Percentiles rank a stretch among this genome's conserved stretches.
phyloP scores from a whole-genome alignment of 1,140 invertebrate species.

The Lordiphosa collinella region DNA sequence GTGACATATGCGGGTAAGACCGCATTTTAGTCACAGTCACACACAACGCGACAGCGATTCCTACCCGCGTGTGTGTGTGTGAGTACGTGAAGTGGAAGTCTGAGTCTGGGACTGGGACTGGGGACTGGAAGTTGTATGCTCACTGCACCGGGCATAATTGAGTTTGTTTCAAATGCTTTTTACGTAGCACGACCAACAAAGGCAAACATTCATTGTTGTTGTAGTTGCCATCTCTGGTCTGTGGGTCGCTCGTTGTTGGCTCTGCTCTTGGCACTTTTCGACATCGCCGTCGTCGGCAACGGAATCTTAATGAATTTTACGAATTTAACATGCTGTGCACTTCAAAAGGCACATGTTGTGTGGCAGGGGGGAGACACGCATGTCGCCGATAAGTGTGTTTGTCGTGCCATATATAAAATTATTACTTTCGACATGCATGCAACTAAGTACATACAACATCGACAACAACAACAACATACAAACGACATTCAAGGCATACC shows the following conservation, averaged over 20 bases:
- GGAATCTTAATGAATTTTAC: constrained; percentile 78
- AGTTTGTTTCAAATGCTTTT: constrained; percentile 78
- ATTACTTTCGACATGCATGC: constrained; percentile 74
- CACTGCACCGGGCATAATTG: constrained; percentile 74
- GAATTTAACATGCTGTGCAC: constrained; percentile 77
- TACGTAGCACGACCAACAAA: constrained; percentile 65
- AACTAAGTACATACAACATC: constrained; percentile 8
- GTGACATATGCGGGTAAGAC: constrained; percentile 69
- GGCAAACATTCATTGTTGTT: constrained; percentile 51
- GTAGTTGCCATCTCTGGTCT: constrained; percentile 41
- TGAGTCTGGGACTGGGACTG: constrained; percentile 16
- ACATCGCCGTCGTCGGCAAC: constrained; percentile 60
- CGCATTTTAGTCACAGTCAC: constrained; percentile 76
- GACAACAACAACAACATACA: constrained; percentile 24
- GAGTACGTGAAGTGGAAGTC: constrained; percentile 38
- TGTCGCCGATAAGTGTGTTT: constrained; percentile 76
- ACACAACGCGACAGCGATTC: constrained; percentile 38
- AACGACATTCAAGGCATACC: neutral
- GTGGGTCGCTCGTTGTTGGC: constrained; percentile 45
- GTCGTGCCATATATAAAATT: constrained; percentile 76
- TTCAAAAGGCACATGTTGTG: constrained; percentile 70
- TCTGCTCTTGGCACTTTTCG: constrained; percentile 72
- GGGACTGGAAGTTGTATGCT: constrained; percentile 40
- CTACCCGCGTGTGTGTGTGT: constrained; percentile 10
- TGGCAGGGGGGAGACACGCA: constrained; percentile 39